These are phyloP conservation scores for Parazoanthus darwini DNA, from an alignment of 92 coral and sea anemone species.

Conservation along the genomic window DNA sequence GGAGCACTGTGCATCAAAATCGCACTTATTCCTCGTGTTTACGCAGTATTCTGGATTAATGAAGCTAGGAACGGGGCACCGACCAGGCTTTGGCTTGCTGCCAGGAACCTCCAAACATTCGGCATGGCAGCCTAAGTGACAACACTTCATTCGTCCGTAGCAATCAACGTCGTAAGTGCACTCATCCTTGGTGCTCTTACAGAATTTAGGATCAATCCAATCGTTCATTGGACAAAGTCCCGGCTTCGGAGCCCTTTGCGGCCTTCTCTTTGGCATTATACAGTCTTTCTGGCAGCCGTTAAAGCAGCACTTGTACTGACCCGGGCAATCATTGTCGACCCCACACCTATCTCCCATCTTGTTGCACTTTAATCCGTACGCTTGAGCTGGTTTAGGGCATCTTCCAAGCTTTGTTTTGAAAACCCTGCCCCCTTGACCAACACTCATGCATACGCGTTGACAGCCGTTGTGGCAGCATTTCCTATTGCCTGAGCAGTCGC, in stretches of 20 bases:
- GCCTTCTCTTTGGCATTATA: constrained; percentile 37
- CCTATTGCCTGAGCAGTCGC: constrained; percentile 48
- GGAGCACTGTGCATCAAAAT: constrained; percentile 62
- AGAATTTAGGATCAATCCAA: constrained; percentile 47
- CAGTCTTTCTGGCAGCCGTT: constrained; percentile 82
- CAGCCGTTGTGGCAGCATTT: constrained; percentile 82
- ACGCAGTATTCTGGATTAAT: constrained; percentile 26
- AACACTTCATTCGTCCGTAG: constrained; percentile 67
- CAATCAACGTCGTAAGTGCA: constrained; percentile 71
- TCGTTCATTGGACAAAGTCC: constrained; percentile 71
- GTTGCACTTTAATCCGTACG: constrained; percentile 46
- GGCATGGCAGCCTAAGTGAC: constrained; percentile 61
- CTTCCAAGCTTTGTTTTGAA: constrained; percentile 17
- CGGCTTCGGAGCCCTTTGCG: constrained; percentile 58
- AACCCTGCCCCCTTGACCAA: constrained; percentile 33
- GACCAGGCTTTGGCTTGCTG: constrained; percentile 68
- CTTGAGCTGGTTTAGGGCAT: constrained; percentile 50
- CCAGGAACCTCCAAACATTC: constrained; percentile 69
- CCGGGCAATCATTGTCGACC: constrained; percentile 73
- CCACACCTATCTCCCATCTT: constrained; percentile 67
- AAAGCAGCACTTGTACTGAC: constrained; percentile 69
- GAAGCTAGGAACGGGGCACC: constrained; percentile 60
- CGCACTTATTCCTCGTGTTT: constrained; percentile 49
- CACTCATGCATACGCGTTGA: constrained; percentile 65
- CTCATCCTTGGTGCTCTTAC: constrained; percentile 58